A percentile compares a stretch with the other conserved stretches of the same genome.
Evolutionary conservation across 2,797 vertebrate species (phyloP).

Genomic region (Cephalopachus bancanus): DNA sequence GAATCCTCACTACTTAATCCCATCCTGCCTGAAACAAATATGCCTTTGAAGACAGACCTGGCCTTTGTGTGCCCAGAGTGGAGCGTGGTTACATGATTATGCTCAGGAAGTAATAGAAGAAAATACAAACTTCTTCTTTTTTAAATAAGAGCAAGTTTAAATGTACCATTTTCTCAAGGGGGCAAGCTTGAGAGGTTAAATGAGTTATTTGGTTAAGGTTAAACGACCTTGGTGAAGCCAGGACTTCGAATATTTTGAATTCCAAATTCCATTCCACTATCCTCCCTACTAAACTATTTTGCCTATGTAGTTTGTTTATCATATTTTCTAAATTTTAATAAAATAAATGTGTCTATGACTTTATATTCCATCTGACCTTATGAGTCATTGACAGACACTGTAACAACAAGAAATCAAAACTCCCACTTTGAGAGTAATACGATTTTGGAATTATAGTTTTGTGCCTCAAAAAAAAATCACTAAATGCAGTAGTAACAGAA

Average conservation of each 20-base stretch:
- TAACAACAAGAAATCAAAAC: neutral
- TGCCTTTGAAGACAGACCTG: neutral
- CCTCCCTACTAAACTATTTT: neutral
- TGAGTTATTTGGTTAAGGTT: neutral
- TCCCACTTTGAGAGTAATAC: neutral
- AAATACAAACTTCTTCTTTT: neutral
- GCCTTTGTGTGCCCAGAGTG: neutral
- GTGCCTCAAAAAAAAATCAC: neutral
- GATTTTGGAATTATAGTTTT: neutral
- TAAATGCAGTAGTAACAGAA: neutral
- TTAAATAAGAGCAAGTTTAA: neutral
- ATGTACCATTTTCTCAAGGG: neutral
- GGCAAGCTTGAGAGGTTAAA: neutral
- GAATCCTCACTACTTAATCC: neutral
- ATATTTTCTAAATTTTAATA: neutral
- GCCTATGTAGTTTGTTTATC: neutral
- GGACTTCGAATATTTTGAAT: neutral
- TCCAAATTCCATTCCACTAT: neutral
- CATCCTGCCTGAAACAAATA: neutral
- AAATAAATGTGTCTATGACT: neutral
- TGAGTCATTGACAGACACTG: neutral
- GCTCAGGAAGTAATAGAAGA: neutral
- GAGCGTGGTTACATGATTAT: neutral
- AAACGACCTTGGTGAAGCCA: neutral
- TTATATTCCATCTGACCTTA: neutral